phyloP scores from a whole-genome alignment of 2,888 invertebrate species.

The Dryobota labecula region DNA sequence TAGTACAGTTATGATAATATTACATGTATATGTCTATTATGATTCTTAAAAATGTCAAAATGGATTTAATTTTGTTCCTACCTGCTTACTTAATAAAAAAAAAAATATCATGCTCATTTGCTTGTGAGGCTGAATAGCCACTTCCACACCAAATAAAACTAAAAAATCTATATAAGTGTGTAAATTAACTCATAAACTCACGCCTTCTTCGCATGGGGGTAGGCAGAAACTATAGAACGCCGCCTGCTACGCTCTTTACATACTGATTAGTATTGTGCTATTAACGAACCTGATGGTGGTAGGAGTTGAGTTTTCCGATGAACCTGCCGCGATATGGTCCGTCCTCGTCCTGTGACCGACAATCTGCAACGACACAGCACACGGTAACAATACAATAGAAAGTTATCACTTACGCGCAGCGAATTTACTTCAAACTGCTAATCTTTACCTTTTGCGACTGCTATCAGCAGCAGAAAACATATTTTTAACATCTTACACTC shows the following conservation, averaged over 20 bases:
- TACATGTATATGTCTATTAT: neutral
- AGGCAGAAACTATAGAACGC: no score
- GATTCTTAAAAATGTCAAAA: neutral
- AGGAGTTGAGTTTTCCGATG: constrained; percentile 96
- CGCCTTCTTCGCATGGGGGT: no score
- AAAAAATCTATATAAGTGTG: neutral
- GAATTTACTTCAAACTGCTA: constrained; percentile 15
- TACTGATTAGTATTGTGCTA: neutral
- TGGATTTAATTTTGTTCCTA: constrained; percentile 1
- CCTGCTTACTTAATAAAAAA: no score
- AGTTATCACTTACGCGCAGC: constrained; percentile 66
- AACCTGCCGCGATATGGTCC: constrained; percentile 95
- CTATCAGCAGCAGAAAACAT: constrained; percentile 75
- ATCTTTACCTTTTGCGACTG: constrained; percentile 75
- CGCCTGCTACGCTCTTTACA: no score
- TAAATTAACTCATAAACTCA: no score
- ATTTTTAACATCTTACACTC: constrained; percentile 74
- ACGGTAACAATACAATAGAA: constrained; percentile 72
- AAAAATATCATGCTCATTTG: no score
- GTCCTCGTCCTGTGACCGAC: constrained; percentile 91
- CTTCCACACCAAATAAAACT: neutral
- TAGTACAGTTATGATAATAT: neutral
- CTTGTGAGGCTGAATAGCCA: neutral
- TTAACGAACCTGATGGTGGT: constrained; percentile 94
- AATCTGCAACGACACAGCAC: constrained; percentile 75